Evolutionary conservation across 92 coral and sea anemone genomes (phyloP), one percentile per base, ranked within the genome.

Genomic region (Siderastrea siderea): DNA sequence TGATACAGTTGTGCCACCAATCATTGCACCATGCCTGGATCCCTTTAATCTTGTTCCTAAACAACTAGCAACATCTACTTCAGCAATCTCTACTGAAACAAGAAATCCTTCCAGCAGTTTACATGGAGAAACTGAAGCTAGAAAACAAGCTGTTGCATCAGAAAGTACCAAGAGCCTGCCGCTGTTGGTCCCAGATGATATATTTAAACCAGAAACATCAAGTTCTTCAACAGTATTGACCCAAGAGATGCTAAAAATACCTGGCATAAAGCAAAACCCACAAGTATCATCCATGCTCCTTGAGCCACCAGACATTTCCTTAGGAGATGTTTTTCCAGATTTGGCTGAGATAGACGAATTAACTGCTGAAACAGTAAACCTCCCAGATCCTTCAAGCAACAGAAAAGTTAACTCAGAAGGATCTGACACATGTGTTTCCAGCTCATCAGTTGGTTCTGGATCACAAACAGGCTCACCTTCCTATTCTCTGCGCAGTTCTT

Each of bases 241-340:
- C 19, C 86, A 82, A 16, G 86, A 82, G 75, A 82, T 82, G 86
- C 65, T 82, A 15, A 57, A 70, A 55, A 82, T 82, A 69, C 78
- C 86, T 55, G 86, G 86, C 19, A 55, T 82, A 2, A 62, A 81
- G 53, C 85, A 81, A 53, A 55, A 53, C 44, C 55, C 86, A 45
- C 68, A 82, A 52, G 54, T 57, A 46, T 52, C 78, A 7, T 6
- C 44, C 15, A 16, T 53, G 46, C 78, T 53, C 43, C 59, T 74
- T 6, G 38, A 52, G 17, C 78, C 78, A 74, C 46, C 78, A 57
- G 78, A 82, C 15, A 55, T 70, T 46, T 78, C 86, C 12, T 54
- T 82, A 58, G 52, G 68, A 82, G 86, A 82, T 17, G 76, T 82
- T 55, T 57, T 69, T 2, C 68, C 75, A 54, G 58, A 69, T n/a